Evolutionary conservation across 2,888 invertebrate genomes (phyloP), one percentile per base, ranked within the genome.

Genomic region (Caenorhabditis macrosperma): DNA sequence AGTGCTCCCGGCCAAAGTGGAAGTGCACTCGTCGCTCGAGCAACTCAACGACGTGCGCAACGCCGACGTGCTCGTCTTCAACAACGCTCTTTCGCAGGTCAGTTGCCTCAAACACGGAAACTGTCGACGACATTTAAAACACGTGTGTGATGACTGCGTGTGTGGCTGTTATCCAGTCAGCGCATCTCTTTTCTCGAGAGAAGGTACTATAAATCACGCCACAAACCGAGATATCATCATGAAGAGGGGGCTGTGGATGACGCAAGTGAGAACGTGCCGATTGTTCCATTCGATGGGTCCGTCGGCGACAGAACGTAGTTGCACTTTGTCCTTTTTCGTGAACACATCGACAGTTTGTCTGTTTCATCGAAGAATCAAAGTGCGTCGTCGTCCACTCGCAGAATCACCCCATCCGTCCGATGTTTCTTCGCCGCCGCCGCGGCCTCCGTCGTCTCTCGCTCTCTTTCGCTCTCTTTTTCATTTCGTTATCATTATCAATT

Each of bases 11-110:
- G 44, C 46, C 20, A 55, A 54, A 2, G 52, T 63, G 6, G 38
- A 38, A 57, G 38, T 69, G 6, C 60, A 79, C 55, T 55, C n/a
- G 24, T 79, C 79, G 0, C 60, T 79, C n/a, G 79, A 79, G 41
- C 66, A 68, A 50, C 44, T 79, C 3, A 2, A 44, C 15, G 10
- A 24, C 1, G 64, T 69, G 41, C 30, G 48, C 24, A 57, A 75
- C 20, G 64, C 75, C 22, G 75, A 79, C 52, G 79, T 79, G 3
- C 38, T 79, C 28, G 50, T 79, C 17, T 64, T 69, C 68, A 75
- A 75, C 46, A 74, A 64, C 38, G 75, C 67, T 69, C 57, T 79
- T 17, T 48, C 52, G n/a, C 24, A 68, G 59, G 79, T 79, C 15
- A 41, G 54, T 41, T 6, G 6, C 41, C 5, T 15, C 3, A 12